Percentiles rank a stretch among this genome's conserved stretches.
phyloP scores from a whole-genome alignment of 2,113 vertebrate species.

The Alces alces region DNA sequence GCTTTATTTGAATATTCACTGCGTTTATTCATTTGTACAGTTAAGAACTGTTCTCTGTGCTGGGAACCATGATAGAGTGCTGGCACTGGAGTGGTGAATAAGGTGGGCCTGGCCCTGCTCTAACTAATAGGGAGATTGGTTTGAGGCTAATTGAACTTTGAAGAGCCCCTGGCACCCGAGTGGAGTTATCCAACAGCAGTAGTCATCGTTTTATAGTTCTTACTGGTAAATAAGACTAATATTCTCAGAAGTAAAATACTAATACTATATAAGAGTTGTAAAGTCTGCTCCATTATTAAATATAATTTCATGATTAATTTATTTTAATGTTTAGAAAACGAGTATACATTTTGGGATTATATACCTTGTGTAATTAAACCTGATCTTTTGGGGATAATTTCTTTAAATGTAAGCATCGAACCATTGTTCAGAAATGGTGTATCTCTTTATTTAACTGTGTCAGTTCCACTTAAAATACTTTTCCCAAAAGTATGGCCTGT shows the following conservation, averaged over 20 bases:
- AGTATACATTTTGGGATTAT: neutral
- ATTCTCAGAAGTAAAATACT: neutral
- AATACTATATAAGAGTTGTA: neutral
- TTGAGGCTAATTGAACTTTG: neutral
- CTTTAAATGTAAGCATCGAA: neutral
- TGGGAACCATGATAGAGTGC: neutral
- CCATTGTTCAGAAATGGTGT: neutral
- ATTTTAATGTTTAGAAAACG: neutral
- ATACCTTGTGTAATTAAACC: neutral
- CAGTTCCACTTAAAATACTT: neutral
- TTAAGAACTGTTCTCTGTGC: neutral
- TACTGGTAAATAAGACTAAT: neutral
- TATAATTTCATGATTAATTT: neutral
- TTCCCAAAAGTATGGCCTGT: neutral
- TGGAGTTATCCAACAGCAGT: neutral
- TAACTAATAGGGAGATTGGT: neutral
- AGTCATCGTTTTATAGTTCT: neutral
- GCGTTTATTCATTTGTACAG: neutral
- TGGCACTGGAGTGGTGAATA: neutral
- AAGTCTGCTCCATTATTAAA: neutral
- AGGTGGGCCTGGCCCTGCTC: neutral
- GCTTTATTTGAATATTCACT: neutral
- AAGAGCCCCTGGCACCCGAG: neutral
- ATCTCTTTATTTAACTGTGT: neutral
- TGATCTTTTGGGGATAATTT: neutral